Conservation (phyloP, 1,140 invertebrate genomes). For the Aphelinus atriplicis region DNA sequence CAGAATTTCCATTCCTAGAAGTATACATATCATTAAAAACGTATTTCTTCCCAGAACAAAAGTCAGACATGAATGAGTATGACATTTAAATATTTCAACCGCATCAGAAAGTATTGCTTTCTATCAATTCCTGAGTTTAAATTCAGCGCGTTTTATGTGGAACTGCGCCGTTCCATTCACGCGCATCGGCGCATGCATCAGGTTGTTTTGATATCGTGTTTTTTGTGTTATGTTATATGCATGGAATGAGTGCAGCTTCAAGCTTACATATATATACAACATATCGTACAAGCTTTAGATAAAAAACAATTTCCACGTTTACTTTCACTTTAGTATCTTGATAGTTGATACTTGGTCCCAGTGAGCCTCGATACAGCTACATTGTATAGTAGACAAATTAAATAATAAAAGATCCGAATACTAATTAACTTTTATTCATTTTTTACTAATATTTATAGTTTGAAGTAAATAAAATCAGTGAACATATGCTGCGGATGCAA, state of each 20-base stretch:
- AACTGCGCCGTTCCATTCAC: background rate
- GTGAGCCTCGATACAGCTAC: too few species aligned
- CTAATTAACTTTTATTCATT: too few species aligned
- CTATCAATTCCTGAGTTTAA: background rate
- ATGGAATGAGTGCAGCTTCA: too few species aligned
- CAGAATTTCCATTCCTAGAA: constrained; percentile 14
- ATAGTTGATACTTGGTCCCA: too few species aligned
- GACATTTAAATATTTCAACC: too few species aligned
- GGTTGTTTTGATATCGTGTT: background rate
- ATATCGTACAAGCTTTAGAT: background rate
- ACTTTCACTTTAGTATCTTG: constrained; percentile 3
- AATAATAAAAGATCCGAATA: too few species aligned
- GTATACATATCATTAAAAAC: background rate
- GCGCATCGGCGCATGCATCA: background rate
- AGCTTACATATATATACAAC: too few species aligned
- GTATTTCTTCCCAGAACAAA: background rate
- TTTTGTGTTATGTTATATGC: background rate
- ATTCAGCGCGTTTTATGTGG: background rate
- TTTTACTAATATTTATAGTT: too few species aligned
- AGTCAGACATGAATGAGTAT: too few species aligned
- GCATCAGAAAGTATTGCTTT: too few species aligned
- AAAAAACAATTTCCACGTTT: background rate
- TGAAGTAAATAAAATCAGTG: background rate
- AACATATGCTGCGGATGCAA: constrained; percentile 23
- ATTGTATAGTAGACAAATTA: too few species aligned